A percentile compares a stretch with the other conserved stretches of the same genome.
Evolutionary conservation across 2,888 invertebrate species (phyloP).

Genomic region (Tenthredo mesomela): DNA sequence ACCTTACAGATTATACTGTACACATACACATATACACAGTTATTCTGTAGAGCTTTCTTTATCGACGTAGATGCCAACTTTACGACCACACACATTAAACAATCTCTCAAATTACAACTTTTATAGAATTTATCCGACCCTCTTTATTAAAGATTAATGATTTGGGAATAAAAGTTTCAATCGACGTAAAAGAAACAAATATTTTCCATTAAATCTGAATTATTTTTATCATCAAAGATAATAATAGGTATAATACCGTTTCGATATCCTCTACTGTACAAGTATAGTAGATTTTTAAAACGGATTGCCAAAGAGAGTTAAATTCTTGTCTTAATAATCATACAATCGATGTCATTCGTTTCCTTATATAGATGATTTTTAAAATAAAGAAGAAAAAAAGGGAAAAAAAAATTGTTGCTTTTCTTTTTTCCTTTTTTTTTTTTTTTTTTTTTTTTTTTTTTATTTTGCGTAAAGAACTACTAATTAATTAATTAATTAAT

Average conservation of each 20-base stretch:
- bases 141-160: not conserved
- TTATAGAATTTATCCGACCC: not conserved
- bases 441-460: not conserved
- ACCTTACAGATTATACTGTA: not conserved
- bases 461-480: not conserved
- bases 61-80: constrained; percentile 31
- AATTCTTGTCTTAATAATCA: not conserved
- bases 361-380: not conserved
- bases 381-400: not conserved
- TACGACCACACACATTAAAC: constrained; percentile 25
- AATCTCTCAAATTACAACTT: not conserved
- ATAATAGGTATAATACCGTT: not conserved
- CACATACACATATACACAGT: not conserved
- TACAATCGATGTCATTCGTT: constrained; percentile 5
- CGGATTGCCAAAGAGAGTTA: not conserved
- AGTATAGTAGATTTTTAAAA: not conserved
- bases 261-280: not conserved
- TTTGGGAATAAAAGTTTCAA: not conserved
- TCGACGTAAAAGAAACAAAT: not conserved
- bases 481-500: too few relatives aligned
- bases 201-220: not conserved
- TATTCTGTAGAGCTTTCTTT: not conserved
- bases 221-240: not conserved
- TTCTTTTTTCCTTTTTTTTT: not conserved
- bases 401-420: not conserved